Conservation (phyloP, 2,888 invertebrate species). For the Drosophila paucipuncta region DNA sequence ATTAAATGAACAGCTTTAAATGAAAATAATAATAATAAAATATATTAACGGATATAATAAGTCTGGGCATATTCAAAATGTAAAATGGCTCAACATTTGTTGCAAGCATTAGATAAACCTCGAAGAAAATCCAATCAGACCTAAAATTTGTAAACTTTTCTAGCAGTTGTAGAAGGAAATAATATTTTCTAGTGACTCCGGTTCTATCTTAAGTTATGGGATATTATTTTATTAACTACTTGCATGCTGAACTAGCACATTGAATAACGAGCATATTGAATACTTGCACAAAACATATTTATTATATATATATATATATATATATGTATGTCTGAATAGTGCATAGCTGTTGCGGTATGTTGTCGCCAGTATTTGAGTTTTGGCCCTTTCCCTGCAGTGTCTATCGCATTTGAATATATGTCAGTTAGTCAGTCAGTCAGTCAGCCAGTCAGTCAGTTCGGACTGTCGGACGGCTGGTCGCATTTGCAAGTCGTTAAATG, state of each 20-base stretch:
- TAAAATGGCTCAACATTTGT: neutral
- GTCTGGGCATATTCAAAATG: neutral
- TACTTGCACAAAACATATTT: neutral
- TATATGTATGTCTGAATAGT: slow-evolving; percentile 1
- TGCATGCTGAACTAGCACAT: neutral
- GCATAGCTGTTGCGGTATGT: slow-evolving; percentile 27
- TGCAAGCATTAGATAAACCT: neutral
- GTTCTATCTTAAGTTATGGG: neutral
- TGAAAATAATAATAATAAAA: neutral
- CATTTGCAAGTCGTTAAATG: slow-evolving; percentile 80
- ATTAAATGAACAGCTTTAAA: neutral
- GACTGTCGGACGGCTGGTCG: slow-evolving; percentile 27
- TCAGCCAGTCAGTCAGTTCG: slow-evolving; percentile 22
- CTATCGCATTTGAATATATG: slow-evolving; percentile 65
- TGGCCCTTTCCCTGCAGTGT: slow-evolving; percentile 13
- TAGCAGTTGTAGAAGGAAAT: neutral
- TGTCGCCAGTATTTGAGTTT: neutral
- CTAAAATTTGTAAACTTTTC: rapidly evolving
- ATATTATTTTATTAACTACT: neutral
- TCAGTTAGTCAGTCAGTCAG: slow-evolving; percentile 23
- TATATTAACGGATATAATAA: neutral
- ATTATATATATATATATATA: neutral
- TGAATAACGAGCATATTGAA: too few species aligned
- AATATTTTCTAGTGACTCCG: neutral
- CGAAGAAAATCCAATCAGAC: neutral